Evolutionary conservation across 1,140 invertebrate genomes (phyloP).

Genomic region (Tetramorium parvispinum): DNA sequence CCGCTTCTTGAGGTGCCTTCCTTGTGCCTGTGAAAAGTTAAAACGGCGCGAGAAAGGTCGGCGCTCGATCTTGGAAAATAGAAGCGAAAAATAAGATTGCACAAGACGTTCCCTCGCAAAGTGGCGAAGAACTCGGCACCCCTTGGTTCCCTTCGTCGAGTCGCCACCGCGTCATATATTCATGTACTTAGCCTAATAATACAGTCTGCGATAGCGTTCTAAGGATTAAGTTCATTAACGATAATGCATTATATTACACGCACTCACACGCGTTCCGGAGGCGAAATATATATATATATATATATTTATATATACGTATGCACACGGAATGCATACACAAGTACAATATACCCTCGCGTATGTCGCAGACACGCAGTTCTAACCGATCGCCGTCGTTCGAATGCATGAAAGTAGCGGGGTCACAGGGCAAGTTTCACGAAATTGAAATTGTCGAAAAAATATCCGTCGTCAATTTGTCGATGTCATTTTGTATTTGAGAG

Average conservation of each 20-base stretch:
- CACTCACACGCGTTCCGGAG: conserved; percentile 77
- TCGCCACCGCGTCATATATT: conserved; percentile 78
- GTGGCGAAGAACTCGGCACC: neutral
- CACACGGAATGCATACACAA: conserved; percentile 70
- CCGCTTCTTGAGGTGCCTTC: conserved; percentile 24
- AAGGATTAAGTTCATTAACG: conserved; percentile 82
- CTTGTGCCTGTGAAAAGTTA: conserved; percentile 20
- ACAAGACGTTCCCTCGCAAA: conserved; percentile 15
- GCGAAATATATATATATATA: conserved; percentile 42
- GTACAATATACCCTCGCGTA: conserved; percentile 64
- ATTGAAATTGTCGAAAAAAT: neutral
- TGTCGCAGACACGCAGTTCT: conserved; percentile 68
- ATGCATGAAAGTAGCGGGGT: neutral
- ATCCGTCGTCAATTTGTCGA: neutral
- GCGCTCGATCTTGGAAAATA: neutral
- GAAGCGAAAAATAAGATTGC: conserved; percentile 38
- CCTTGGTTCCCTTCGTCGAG: conserved; percentile 65
- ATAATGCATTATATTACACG: conserved; percentile 82
- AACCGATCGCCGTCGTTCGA: conserved; percentile 57
- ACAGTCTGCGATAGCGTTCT: conserved; percentile 84
- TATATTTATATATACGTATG: conserved; percentile 38
- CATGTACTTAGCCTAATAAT: conserved; percentile 84
- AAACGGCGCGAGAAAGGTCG: conserved; percentile 13
- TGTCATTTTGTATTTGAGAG: conserved; percentile 22
- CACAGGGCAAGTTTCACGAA: neutral